A percentile compares a stretch with the other conserved stretches of the same genome.
Evolutionary conservation across 2,797 vertebrate species (phyloP).

Genomic region (Chromobotia macracanthus): DNA sequence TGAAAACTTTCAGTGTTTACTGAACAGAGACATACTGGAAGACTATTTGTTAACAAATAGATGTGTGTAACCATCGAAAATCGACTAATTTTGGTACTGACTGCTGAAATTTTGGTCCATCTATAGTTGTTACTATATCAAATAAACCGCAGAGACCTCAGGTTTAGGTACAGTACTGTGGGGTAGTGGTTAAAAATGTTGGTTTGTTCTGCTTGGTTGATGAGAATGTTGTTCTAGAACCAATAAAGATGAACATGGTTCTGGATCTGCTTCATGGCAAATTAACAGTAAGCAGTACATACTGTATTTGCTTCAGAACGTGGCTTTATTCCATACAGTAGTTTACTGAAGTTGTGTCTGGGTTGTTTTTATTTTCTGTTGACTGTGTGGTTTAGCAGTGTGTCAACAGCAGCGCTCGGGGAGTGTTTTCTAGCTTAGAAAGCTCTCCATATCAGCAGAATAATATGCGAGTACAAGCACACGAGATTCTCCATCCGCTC

Average conservation of each 20-base stretch:
- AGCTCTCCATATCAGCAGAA: conserved; percentile 17
- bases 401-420: background rate
- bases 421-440: background rate
- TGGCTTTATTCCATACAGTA: background rate
- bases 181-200: too few relatives aligned
- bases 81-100: too few relatives aligned
- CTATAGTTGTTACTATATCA: too few relatives aligned
- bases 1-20: too few relatives aligned
- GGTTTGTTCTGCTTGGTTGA: background rate
- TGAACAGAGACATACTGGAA: too few relatives aligned
- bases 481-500: background rate
- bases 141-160: too few relatives aligned
- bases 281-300: background rate
- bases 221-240: background rate
- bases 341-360: conserved; percentile 24
- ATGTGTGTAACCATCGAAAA: too few relatives aligned
- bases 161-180: too few relatives aligned
- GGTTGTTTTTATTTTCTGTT: conserved; percentile 6
- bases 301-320: background rate
- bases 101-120: too few relatives aligned
- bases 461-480: conserved; percentile 21
- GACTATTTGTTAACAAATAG: too few relatives aligned
- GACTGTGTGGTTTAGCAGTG: conserved; percentile 15
- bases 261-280: background rate
- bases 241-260: background rate